Base-by-base conservation (phyloP, 30 jellyfish, hydroid and myxozoan genomes). In the Turritopsis rubra region DNA sequence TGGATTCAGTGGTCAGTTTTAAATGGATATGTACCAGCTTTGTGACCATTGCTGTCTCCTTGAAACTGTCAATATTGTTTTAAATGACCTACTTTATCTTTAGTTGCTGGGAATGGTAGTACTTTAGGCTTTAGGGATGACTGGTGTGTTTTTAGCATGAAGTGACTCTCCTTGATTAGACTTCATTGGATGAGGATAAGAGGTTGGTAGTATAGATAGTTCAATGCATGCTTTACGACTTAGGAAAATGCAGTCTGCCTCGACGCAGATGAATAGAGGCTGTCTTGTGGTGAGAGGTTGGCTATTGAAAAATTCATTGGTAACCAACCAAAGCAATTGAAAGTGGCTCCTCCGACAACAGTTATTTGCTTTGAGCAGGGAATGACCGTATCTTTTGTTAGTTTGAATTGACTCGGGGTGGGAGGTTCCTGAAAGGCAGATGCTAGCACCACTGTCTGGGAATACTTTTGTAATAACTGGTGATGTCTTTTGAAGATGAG, bases 141-240 rank as follows among this genome's bases (percentile, higher is more conserved):
- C 17, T 13, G n/a, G 17, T 74, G 82, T 1, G 13, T 73, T 20
- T 5, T 5, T 20, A 13, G 82, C 16, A 8, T 23, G 82, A 74
- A 74, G 20, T 8, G 82, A 7, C 82, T 74, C 80, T 72, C 24
- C 71, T 21, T 74, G 13, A 29, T 30, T 74, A n/a, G 0, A 16
- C 23, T 30, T 74, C 82, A 74, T 74, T 16, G 82, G 82, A 29
- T 29, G 82, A 74, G 82, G 82, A 71, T 74, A 74, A 0, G 82
- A 74, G 7, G 82, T 16, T 74, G 82, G 82, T 74, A 74, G 65
- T 16, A 74, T 74, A 9, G 82, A 74, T 8, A 74, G 60, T 16
- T 74, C 82, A 16, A 74, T 74, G 71, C 82, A 1, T 21, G 82
- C 82, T 29, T 24, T 74, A 74, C 52, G 82, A 29, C 60, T 74